These are phyloP conservation scores for Anoncus sp. DNA, from an alignment of 2,888 invertebrate species.

Conservation along the genomic window DNA sequence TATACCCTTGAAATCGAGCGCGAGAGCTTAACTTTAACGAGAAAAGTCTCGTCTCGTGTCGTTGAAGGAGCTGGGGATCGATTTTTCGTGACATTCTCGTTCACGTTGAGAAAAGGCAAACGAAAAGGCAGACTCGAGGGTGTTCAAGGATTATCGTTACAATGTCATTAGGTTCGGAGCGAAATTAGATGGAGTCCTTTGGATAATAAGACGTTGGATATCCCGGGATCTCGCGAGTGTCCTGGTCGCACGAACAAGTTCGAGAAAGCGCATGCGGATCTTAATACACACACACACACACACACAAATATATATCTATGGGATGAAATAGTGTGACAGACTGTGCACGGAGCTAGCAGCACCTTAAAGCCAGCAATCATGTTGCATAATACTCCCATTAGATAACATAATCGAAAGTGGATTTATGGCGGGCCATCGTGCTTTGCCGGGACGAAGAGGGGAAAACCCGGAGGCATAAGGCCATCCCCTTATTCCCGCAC, in stretches of 20 bases:
- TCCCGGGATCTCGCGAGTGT: constrained; percentile 43
- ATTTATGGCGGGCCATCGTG: constrained; percentile 76
- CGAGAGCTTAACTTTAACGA: constrained; percentile 38
- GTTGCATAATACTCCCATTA: constrained; percentile 82
- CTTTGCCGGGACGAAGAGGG: constrained; percentile 46
- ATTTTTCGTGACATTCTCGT: constrained; percentile 43
- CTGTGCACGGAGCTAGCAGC: constrained; percentile 67
- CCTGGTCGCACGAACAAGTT: constrained; percentile 42
- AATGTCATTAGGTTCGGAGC: constrained; percentile 66
- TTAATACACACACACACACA: constrained; percentile 3
- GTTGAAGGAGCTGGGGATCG: constrained; percentile 13
- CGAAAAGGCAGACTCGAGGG: constrained; percentile 13
- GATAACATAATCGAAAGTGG: constrained; percentile 82
- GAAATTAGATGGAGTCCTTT: constrained; percentile 61
- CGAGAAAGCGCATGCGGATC: constrained; percentile 41
- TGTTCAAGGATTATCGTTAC: constrained; percentile 64
- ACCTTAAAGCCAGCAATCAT: constrained; percentile 81
- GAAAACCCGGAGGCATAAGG: constrained; percentile 58
- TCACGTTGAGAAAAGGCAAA: constrained; percentile 7
- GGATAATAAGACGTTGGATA: constrained; percentile 58
- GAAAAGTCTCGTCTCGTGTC: constrained; percentile 30
- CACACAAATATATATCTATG: constrained; percentile 21
- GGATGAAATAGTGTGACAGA: constrained; percentile 25
- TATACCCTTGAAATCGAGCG: not conserved
- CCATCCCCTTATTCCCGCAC: constrained; percentile 40